Conservation (phyloP, 2,113 vertebrate genomes). For the Poeciliopsis turrubarensis region DNA sequence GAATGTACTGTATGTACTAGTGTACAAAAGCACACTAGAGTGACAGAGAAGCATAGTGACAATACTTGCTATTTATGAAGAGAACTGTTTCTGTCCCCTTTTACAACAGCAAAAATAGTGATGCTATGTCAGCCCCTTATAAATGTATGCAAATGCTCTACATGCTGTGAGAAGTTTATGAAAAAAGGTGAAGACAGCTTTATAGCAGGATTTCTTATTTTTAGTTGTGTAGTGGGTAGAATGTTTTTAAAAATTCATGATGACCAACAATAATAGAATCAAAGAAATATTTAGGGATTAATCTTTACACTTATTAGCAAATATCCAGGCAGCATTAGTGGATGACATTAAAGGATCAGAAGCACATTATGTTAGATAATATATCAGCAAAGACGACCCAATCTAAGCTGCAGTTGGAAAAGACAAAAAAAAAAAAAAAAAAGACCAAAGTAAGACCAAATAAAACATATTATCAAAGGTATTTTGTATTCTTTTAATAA, state of each 20-base stretch:
- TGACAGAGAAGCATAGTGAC: background rate
- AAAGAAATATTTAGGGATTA: background rate
- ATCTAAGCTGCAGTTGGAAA: background rate
- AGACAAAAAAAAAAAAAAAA: background rate
- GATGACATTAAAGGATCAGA: background rate
- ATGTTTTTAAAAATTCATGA: background rate
- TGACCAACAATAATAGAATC: background rate
- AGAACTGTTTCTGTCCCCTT: slow-evolving; percentile 12
- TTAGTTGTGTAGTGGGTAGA: no score
- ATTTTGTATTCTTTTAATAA: background rate
- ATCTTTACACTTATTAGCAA: background rate
- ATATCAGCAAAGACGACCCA: background rate
- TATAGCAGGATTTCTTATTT: background rate
- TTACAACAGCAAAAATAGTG: slow-evolving; percentile 35
- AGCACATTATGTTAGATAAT: background rate
- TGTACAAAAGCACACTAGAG: no score
- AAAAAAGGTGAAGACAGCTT: background rate
- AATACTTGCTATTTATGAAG: slow-evolving; percentile 29
- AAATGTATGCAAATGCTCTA: background rate
- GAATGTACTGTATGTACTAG: background rate
- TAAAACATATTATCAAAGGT: background rate
- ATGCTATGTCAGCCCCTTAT: slow-evolving; percentile 2
- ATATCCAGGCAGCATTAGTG: background rate
- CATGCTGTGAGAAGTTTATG: background rate
- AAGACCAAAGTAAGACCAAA: no score